Percentiles rank a stretch among this genome's conserved stretches.
These are phyloP conservation scores for Cheumatopsyche charites DNA, from an alignment of 1,140 invertebrate genomes.

Conservation along the genomic window DNA sequence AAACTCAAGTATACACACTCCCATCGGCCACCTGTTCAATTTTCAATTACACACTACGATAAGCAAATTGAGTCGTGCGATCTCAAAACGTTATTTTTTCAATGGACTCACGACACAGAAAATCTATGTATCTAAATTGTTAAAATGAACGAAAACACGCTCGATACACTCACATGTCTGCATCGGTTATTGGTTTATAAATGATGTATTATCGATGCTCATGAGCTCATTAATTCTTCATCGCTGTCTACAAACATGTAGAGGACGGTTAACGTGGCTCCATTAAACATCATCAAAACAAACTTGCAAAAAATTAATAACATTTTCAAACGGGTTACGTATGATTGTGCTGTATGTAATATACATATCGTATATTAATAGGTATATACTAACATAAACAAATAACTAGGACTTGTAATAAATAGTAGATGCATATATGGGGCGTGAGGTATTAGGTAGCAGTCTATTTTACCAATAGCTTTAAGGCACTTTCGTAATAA, in stretches of 20 bases:
- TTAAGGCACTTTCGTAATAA: neutral
- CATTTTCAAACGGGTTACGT: conserved; percentile 35
- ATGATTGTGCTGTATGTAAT: neutral
- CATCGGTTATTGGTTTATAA: conserved; percentile 24
- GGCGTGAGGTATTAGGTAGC: too few species aligned
- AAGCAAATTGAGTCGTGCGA: conserved; percentile 2
- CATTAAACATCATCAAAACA: conserved; percentile 39
- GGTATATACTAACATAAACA: neutral
- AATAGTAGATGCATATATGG: too few species aligned
- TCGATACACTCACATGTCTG: neutral
- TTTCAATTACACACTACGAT: conserved; percentile 10
- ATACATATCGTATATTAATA: neutral
- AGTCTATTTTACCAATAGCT: neutral
- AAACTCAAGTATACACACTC: neutral
- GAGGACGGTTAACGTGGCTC: conserved; percentile 20
- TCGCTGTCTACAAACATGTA: conserved; percentile 32
- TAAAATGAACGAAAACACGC: neutral
- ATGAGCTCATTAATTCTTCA: conserved; percentile 29
- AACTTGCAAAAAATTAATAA: conserved; percentile 39
- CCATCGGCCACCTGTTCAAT: neutral
- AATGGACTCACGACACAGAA: neutral
- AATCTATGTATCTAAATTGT: neutral
- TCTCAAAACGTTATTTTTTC: neutral
- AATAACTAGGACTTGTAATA: neutral
- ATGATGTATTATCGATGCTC: conserved; percentile 33